Conservation (phyloP, 2,797 vertebrate genomes). For the Kryptopterus vitreolus region DNA sequence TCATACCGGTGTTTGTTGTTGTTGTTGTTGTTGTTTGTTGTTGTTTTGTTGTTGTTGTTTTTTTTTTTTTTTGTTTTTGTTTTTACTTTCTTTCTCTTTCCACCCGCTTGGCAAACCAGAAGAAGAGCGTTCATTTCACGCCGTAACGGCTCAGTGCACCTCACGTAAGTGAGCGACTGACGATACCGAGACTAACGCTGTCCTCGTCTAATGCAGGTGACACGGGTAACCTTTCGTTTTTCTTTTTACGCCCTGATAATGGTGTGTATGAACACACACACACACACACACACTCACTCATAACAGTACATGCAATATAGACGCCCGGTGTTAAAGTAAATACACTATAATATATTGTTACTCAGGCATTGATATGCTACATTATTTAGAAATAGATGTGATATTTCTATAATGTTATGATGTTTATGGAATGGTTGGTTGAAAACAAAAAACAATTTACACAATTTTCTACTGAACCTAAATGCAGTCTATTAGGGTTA, state of each 20-base stretch:
- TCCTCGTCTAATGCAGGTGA: conserved; percentile 83
- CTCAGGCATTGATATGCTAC: neutral
- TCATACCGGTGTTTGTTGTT: conserved; percentile 84
- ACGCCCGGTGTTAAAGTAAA: too few relatives aligned
- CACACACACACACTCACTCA: conserved; percentile 15
- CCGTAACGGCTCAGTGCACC: conserved; percentile 98
- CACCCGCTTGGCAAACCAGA: conserved; percentile 98
- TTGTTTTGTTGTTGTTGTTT: conserved; percentile 76
- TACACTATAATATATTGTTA: neutral
- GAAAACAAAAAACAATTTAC: neutral
- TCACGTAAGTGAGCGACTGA: conserved; percentile 99
- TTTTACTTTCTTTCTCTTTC: conserved; percentile 75
- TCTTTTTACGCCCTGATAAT: conserved; percentile 74
- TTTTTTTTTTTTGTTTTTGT: conserved; percentile 81
- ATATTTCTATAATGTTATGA: neutral
- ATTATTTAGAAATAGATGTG: too few relatives aligned
- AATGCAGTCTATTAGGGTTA: neutral
- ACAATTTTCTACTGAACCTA: neutral
- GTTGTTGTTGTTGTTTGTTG: neutral
- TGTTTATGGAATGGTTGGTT: neutral
- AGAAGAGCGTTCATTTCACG: conserved; percentile 99
- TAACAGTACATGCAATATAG: too few relatives aligned
- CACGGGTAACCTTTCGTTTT: conserved; percentile 72
- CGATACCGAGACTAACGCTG: conserved; percentile 84
- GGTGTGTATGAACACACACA: conserved; percentile 52